Conservation (phyloP, 2,888 invertebrate species). For the Digitonthophagus gazella region DNA sequence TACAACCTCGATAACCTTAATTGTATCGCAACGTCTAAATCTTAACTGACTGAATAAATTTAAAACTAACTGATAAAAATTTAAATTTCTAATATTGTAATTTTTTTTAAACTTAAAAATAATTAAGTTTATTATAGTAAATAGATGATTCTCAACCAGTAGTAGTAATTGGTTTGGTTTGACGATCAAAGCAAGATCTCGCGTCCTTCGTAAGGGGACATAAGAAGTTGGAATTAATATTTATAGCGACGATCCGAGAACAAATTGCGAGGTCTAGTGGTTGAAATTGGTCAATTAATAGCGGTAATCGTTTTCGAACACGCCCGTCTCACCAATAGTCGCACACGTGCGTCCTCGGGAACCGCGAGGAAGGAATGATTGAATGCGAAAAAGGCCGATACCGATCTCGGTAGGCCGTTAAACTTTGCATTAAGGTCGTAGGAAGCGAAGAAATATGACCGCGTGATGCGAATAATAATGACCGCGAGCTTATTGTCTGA, state of each 20-base stretch:
- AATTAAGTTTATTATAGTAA: too few relatives aligned
- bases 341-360: constrained; percentile 3
- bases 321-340: constrained; percentile 4
- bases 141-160: too few relatives aligned
- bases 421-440: neutral
- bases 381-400: neutral
- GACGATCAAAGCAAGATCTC: neutral
- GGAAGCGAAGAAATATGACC: neutral
- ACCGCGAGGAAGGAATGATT: neutral
- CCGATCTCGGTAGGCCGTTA: neutral
- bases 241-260: constrained; percentile 5
- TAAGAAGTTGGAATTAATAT: constrained; percentile 9
- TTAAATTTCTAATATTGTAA: too few relatives aligned
- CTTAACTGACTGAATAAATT: too few relatives aligned
- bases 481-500: neutral
- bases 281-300: constrained; percentile 17
- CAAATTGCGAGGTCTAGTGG: constrained; percentile 5
- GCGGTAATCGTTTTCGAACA: constrained; percentile 5
- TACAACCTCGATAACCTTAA: neutral
- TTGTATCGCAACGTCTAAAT: too few relatives aligned
- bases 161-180: neutral
- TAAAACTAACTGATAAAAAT: too few relatives aligned
- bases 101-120: too few relatives aligned
- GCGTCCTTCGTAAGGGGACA: neutral
- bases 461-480: neutral